These are phyloP conservation scores for Pelobates cultripes DNA, from an alignment of 2,797 vertebrate genomes.

Conservation along the genomic window DNA sequence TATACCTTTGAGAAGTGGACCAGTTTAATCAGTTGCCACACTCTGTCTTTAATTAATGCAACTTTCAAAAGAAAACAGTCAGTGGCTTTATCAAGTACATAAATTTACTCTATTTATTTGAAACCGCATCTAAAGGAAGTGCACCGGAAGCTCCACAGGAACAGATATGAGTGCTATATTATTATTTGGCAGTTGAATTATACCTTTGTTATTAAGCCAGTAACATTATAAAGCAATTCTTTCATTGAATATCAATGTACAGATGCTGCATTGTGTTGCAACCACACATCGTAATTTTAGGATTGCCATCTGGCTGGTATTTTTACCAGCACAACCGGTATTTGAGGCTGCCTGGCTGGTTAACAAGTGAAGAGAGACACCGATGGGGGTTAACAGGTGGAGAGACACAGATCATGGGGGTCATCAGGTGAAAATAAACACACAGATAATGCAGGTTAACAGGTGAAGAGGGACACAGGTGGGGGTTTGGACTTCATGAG, in stretches of 20 bases:
- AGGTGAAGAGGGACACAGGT: too few relatives aligned
- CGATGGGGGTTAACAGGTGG: too few relatives aligned
- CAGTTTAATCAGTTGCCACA: not conserved
- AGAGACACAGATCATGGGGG: too few relatives aligned
- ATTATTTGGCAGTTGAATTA: constrained; percentile 44
- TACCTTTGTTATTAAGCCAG: constrained; percentile 33
- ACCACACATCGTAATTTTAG: not conserved
- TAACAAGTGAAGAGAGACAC: too few relatives aligned
- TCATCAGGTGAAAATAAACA: too few relatives aligned
- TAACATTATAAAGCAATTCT: constrained; percentile 33
- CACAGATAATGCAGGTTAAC: too few relatives aligned
- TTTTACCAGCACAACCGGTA: too few relatives aligned
- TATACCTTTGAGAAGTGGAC: not conserved
- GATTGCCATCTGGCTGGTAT: too few relatives aligned
- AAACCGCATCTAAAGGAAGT: constrained; percentile 48
- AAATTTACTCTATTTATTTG: constrained; percentile 40
- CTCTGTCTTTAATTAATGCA: not conserved
- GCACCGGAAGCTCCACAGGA: constrained; percentile 45
- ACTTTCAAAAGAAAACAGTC: constrained; percentile 32
- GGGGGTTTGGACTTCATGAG: too few relatives aligned
- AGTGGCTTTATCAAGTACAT: constrained; percentile 28
- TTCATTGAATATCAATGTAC: constrained; percentile 15
- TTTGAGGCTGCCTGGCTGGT: too few relatives aligned
- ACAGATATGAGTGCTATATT: constrained; percentile 44
- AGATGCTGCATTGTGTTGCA: constrained; percentile 26